Conservation (phyloP, 2,113 vertebrate genomes). For the Chamaea fasciata region DNA sequence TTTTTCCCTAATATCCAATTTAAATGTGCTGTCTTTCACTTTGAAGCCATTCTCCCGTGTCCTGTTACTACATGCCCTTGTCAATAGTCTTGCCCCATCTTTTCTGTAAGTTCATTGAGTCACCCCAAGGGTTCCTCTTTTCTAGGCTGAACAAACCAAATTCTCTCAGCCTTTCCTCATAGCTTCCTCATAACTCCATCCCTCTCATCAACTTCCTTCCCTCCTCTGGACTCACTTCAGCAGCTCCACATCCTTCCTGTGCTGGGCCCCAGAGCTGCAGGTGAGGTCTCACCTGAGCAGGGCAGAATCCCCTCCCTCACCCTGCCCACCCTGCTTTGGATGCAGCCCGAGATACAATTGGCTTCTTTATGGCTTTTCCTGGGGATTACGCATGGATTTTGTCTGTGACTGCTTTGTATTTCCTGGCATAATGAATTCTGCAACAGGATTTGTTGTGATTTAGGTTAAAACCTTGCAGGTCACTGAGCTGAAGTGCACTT, state of each 20-base stretch:
- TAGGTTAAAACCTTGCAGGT: neutral
- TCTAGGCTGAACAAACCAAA: neutral
- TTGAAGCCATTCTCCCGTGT: neutral
- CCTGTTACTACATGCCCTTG: neutral
- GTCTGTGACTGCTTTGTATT: neutral
- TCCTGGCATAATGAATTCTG: neutral
- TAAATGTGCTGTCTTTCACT: neutral
- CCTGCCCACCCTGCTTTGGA: neutral
- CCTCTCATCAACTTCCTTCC: neutral
- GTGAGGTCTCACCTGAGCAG: fast-evolving
- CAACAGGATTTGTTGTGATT: neutral
- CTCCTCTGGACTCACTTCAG: neutral
- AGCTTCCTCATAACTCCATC: neutral
- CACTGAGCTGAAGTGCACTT: neutral
- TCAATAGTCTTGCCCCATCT: neutral
- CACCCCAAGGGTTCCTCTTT: neutral
- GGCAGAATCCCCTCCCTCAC: fast-evolving
- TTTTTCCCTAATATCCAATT: neutral
- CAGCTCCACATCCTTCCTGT: fast-evolving
- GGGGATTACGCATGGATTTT: neutral
- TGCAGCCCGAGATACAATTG: neutral
- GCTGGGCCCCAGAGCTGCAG: neutral
- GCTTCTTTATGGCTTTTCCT: neutral
- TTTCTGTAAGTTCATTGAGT: neutral
- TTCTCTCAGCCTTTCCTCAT: neutral